Evolutionary conservation across 2,113 vertebrate genomes (phyloP).

Genomic region (Canis aureus): DNA sequence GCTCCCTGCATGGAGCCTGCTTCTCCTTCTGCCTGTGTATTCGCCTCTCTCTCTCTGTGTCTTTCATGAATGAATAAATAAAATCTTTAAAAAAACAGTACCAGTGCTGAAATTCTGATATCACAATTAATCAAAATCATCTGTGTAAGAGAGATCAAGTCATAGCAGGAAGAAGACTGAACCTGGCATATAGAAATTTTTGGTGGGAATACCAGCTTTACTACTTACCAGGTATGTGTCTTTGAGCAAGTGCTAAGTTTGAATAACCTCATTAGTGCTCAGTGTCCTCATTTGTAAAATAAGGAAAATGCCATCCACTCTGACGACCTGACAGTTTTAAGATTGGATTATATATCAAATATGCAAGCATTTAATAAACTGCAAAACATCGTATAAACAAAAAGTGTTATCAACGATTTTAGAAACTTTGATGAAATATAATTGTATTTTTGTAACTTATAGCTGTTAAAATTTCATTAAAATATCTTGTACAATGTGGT

Average conservation of each 20-base stretch:
- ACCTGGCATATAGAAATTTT: neutral
- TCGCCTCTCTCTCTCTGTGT: too few species aligned
- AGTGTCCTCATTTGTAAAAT: neutral
- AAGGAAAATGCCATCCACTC: neutral
- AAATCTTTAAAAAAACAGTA: neutral
- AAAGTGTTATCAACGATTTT: neutral
- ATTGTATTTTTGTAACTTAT: neutral
- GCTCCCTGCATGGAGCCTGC: too few species aligned
- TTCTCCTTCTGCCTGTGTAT: too few species aligned
- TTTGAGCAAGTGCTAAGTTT: neutral
- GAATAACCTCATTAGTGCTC: neutral
- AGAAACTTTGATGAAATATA: neutral
- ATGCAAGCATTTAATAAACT: neutral
- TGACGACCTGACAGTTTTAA: neutral
- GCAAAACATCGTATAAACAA: neutral
- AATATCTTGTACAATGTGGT: neutral
- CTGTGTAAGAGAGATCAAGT: neutral
- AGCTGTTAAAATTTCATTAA: neutral
- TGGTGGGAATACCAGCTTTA: neutral
- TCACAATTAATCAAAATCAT: neutral
- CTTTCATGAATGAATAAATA: too few species aligned
- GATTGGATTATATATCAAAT: neutral
- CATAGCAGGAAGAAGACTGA: neutral
- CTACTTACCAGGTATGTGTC: neutral
- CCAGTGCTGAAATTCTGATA: neutral